phyloP scores from a whole-genome alignment of 2,888 invertebrate genomes.

The Oasisia sp. region DNA sequence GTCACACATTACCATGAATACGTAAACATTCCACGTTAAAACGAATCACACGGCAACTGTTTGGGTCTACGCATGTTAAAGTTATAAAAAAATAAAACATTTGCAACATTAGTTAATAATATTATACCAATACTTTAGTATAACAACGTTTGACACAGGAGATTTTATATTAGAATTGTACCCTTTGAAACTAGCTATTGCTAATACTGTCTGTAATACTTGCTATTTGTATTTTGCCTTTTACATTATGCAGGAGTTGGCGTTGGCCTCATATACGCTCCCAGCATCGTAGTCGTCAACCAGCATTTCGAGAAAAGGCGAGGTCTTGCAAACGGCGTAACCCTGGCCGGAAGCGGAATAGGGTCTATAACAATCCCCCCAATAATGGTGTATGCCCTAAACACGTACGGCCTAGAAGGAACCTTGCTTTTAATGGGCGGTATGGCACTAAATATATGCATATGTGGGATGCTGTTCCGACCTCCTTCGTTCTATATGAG shows the following conservation, averaged over 20 bases:
- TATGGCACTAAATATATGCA: not conserved
- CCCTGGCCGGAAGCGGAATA: conserved; percentile 48
- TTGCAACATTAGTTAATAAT: no score
- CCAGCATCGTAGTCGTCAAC: conserved; percentile 47
- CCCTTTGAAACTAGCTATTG: no score
- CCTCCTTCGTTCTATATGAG: conserved; percentile 13
- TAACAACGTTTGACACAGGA: no score
- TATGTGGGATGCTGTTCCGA: not conserved
- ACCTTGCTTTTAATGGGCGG: not conserved
- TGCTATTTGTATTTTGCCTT: not conserved
- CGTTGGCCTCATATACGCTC: conserved; percentile 44
- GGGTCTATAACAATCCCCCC: conserved; percentile 45
- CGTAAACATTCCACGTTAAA: no score
- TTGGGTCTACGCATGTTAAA: no score
- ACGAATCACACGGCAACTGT: no score
- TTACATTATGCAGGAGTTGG: conserved; percentile 44
- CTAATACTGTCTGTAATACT: no score
- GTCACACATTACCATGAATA: no score
- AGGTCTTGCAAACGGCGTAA: conserved; percentile 48
- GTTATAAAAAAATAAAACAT: no score
- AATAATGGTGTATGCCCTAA: conserved; percentile 35
- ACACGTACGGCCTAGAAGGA: not conserved
- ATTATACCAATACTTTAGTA: no score
- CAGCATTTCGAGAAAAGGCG: conserved; percentile 46
- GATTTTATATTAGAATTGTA: no score